These are phyloP conservation scores for Drosophila borealis DNA, from an alignment of 2,888 invertebrate species.

Conservation along the genomic window DNA sequence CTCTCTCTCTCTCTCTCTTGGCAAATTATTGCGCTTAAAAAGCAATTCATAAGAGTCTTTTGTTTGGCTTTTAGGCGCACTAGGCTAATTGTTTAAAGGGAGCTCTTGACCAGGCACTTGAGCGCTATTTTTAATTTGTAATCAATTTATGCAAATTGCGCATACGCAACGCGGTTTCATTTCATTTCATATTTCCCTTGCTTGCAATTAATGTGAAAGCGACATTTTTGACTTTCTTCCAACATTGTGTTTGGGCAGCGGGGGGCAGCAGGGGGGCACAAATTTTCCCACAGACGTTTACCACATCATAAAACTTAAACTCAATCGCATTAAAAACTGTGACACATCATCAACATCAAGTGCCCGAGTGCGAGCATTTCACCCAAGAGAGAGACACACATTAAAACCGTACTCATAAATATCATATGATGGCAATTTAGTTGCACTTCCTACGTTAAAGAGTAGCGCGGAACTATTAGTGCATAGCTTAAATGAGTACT, in stretches of 20 bases:
- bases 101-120: not conserved
- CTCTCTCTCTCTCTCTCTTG: constrained; percentile 13
- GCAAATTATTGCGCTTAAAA: constrained; percentile 56
- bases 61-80: constrained; percentile 39
- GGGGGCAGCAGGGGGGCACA: not conserved
- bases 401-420: constrained; percentile 11
- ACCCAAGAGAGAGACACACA: constrained; percentile 40
- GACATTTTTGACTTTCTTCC: constrained; percentile 72
- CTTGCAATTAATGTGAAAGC: constrained; percentile 78
- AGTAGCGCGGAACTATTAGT: constrained; percentile 55
- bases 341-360: constrained; percentile 79
- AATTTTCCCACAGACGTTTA: constrained; percentile 73
- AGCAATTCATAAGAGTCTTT: constrained; percentile 61
- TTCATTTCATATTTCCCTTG: constrained; percentile 42
- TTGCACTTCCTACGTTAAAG: constrained; percentile 67
- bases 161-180: constrained; percentile 46
- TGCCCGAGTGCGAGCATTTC: constrained; percentile 66
- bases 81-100: constrained; percentile 36
- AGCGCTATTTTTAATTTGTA: constrained; percentile 9
- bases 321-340: constrained; percentile 79
- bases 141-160: constrained; percentile 64
- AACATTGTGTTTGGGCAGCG: constrained; percentile 3
- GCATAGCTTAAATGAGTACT: constrained; percentile 49
- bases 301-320: constrained; percentile 76
- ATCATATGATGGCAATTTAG: constrained; percentile 50